Evolutionary conservation across 2,113 vertebrate genomes (phyloP), one percentile per base, ranked within the genome.

Genomic region (Paratilapia polleni): DNA sequence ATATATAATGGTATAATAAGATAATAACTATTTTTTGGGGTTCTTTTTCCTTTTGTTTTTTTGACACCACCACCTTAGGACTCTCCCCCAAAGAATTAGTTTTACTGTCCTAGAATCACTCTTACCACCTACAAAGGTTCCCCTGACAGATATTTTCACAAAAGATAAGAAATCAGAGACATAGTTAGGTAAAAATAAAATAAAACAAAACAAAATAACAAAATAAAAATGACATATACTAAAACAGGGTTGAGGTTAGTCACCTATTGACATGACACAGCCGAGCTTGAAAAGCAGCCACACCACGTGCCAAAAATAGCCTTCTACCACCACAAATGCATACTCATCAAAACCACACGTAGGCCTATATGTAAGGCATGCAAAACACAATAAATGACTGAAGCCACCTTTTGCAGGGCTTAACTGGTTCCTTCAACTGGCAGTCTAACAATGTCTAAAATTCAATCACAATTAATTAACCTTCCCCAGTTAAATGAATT

Each of bases 351-450:
- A 58, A 58, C 56, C 56, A 58, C 12, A 58, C 56, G 24, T 58
- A 7, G 56, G 56, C 22, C 56, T 24, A 3, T 24, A 58, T 7
- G 56, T 58, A 58, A 58, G 56, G n/a, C 56, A 57, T 57, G 56
- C 56, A 57, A 57, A 57, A 6, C n/a, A n/a, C n/a, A n/a, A n/a
- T n/a, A n/a, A n/a, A n/a, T n/a, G n/a, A n/a, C n/a, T n/a, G n/a
- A n/a, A n/a, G n/a, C n/a, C 11, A 57, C 12, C 56, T 13, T 57
- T 57, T 57, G 22, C 1, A 22, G 56, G 0, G 56, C n/a, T 0
- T 22, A 24, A 57, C n/a, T 57, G n/a, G 10, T 8, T 54, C 19
- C 8, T 54, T 20, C 49, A 54, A 20, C 9, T 54, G 19, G 49
- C 20, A 49, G 47, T 58, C n/a, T n/a, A n/a, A n/a, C n/a, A n/a